phyloP scores from a whole-genome alignment of 2,113 vertebrate genomes.

The Pseudorhombus dupliciocellatus region DNA sequence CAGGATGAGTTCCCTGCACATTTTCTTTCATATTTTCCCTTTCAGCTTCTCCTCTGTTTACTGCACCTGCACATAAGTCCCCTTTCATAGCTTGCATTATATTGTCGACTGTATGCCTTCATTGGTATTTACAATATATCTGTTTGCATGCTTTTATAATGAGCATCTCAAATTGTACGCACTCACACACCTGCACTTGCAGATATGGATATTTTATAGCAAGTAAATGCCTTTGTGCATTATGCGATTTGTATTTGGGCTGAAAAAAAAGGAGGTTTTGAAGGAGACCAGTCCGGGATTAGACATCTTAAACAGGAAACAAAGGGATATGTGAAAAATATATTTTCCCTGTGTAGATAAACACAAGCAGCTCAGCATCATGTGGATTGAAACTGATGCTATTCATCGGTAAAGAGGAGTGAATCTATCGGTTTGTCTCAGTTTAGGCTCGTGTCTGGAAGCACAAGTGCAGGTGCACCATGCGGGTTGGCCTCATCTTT shows the following conservation, averaged over 20 bases:
- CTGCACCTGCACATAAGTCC: constrained; percentile 33
- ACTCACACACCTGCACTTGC: constrained; percentile 6
- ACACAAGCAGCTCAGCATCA: constrained; percentile 42
- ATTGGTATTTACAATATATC: constrained; percentile 7
- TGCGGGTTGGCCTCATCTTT: background rate
- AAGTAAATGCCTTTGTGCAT: constrained; percentile 40
- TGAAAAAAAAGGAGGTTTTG: background rate
- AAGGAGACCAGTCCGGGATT: constrained; percentile 33
- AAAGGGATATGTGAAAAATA: constrained; percentile 12
- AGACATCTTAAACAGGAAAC: constrained; percentile 33
- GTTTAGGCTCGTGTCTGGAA: constrained; percentile 32
- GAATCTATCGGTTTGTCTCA: constrained; percentile 34
- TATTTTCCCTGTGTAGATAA: constrained; percentile 41
- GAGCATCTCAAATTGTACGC: constrained; percentile 14
- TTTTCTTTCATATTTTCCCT: constrained; percentile 36
- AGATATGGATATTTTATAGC: constrained; percentile 44
- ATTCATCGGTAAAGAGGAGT: constrained; percentile 18
- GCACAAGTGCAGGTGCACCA: background rate
- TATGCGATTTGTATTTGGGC: constrained; percentile 30
- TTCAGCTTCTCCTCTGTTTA: constrained; percentile 30
- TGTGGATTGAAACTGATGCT: constrained; percentile 33
- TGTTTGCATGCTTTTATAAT: constrained; percentile 26
- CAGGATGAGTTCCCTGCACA: constrained; percentile 26
- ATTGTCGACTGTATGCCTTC: constrained; percentile 12
- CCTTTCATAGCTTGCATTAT: constrained; percentile 33